These are phyloP conservation scores for Pyralis farinalis DNA, from an alignment of 2,888 invertebrate genomes.

Conservation along the genomic window DNA sequence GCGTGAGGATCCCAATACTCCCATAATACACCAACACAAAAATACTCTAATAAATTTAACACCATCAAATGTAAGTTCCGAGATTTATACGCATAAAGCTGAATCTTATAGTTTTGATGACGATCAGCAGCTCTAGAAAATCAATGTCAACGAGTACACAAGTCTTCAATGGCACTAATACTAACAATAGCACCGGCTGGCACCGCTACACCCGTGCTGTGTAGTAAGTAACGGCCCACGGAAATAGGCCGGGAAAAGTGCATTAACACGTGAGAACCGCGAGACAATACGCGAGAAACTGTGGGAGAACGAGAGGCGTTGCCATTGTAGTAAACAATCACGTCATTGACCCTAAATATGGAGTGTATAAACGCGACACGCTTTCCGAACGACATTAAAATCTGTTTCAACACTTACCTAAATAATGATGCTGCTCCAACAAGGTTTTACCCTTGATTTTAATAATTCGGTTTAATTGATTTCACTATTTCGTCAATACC, in stretches of 20 bases:
- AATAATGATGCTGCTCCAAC: slow-evolving; percentile 22
- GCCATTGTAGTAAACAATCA: slow-evolving; percentile 80
- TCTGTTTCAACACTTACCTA: slow-evolving; percentile 42
- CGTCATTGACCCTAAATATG: slow-evolving; percentile 68
- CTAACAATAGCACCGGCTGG: slow-evolving; percentile 31
- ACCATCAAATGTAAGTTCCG: no score
- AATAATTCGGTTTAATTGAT: slow-evolving; percentile 33
- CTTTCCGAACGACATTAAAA: slow-evolving; percentile 29
- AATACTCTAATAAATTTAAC: no score
- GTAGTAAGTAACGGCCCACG: slow-evolving; percentile 19
- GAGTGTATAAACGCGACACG: slow-evolving; percentile 23
- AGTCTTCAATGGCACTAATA: slow-evolving; percentile 39
- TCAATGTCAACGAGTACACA: slow-evolving; percentile 30
- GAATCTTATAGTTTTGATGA: no score
- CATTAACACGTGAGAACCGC: slow-evolving; percentile 63
- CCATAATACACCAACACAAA: slow-evolving; percentile 38
- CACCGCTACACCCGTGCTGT: slow-evolving; percentile 23
- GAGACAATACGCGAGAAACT: slow-evolving; percentile 74
- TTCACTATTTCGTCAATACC: slow-evolving; percentile 47
- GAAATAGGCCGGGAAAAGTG: slow-evolving; percentile 48
- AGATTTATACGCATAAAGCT: no score
- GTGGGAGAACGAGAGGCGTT: slow-evolving; percentile 78
- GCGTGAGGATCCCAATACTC: slow-evolving; percentile 25
- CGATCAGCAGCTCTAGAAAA: slow-evolving; percentile 30
- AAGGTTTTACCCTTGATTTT: slow-evolving; percentile 25